Evolutionary conservation across 2,113 vertebrate genomes (phyloP).

Genomic region (Dromiciops gliroides): DNA sequence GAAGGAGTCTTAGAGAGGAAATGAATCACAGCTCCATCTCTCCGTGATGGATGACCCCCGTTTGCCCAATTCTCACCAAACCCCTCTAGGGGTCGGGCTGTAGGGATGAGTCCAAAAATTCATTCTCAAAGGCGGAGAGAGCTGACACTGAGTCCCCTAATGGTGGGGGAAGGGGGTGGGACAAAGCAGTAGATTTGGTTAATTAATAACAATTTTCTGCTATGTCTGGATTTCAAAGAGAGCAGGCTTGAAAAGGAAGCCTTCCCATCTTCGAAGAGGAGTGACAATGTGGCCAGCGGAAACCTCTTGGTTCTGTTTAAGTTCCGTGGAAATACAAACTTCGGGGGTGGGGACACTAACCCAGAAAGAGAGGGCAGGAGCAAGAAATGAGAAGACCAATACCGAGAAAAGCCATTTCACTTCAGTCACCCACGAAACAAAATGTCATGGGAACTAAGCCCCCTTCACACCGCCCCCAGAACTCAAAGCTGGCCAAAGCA

Average conservation of each 20-base stretch:
- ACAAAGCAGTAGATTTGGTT: neutral
- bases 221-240: neutral
- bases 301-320: neutral
- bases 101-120: neutral
- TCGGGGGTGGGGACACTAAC: neutral
- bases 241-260: neutral
- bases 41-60: neutral
- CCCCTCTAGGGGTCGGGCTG: neutral
- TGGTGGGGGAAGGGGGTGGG: too few species aligned
- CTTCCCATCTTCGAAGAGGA: conserved; percentile 24
- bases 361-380: neutral
- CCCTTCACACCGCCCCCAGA: neutral
- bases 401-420: neutral
- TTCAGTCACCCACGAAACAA: neutral
- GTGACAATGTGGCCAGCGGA: neutral
- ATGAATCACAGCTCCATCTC: neutral
- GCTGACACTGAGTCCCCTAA: neutral
- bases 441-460: neutral
- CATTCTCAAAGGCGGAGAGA: neutral
- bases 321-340: conserved; percentile 28
- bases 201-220: neutral
- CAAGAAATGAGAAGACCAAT: neutral
- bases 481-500: neutral
- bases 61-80: neutral
- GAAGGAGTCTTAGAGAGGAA: neutral